Conservation (phyloP, 1,140 invertebrate species). For the Rhopalosiphum maidis region DNA sequence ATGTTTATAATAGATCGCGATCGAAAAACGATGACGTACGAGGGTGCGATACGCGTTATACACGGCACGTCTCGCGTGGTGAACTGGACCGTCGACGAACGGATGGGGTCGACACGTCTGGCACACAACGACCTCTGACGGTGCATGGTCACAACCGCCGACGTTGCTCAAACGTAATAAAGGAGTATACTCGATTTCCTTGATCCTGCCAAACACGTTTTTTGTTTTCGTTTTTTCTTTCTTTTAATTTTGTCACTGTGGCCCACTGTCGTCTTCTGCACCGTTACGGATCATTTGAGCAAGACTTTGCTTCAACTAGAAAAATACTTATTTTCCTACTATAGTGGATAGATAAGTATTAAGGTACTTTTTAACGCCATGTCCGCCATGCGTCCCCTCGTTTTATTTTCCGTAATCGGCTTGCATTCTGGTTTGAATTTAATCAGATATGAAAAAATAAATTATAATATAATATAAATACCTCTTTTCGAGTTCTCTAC, state of each 20-base stretch:
- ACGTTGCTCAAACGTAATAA: background rate
- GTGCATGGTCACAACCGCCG: background rate
- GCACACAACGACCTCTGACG: conserved; percentile 50
- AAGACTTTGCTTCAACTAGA: background rate
- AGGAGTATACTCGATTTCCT: background rate
- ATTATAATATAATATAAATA: background rate
- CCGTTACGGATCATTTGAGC: background rate
- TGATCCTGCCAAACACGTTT: conserved; percentile 19
- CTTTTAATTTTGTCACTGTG: background rate
- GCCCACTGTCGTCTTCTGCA: background rate
- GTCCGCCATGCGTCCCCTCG: background rate
- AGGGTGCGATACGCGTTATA: background rate
- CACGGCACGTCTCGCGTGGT: conserved; percentile 48
- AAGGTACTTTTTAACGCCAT: background rate
- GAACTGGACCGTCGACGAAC: conserved; percentile 42
- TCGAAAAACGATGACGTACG: background rate
- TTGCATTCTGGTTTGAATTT: background rate
- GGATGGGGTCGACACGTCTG: conserved; percentile 32
- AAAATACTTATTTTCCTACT: background rate
- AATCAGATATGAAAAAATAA: background rate
- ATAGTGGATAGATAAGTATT: background rate
- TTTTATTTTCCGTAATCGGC: background rate
- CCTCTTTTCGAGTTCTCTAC: background rate
- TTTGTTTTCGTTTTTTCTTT: background rate
- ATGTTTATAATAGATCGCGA: background rate